Conservation (phyloP, 1,140 invertebrate species). For the Orchestia grillus region DNA sequence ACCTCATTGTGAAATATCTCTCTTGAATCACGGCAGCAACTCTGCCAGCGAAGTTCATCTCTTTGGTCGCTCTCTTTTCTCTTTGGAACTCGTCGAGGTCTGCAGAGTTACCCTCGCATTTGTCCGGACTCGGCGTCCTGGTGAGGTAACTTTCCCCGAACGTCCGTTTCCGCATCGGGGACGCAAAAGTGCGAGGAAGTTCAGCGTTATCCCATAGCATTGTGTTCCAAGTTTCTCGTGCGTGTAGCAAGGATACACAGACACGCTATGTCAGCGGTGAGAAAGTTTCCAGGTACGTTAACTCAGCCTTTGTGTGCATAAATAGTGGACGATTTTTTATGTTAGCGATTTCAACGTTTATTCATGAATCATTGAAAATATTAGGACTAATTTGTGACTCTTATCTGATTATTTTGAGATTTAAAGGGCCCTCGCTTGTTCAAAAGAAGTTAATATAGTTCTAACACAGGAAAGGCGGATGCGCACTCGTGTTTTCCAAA, state of each 20-base stretch:
- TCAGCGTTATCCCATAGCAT: not conserved
- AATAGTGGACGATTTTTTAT: too few relatives aligned
- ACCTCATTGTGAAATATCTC: not conserved
- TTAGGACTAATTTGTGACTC: not conserved
- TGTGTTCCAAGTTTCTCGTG: not conserved
- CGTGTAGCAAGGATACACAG: not conserved
- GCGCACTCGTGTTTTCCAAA: too few relatives aligned
- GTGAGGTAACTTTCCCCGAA: not conserved
- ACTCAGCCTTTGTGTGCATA: not conserved
- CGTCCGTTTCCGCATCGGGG: not conserved
- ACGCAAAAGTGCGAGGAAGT: not conserved
- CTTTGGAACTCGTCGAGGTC: not conserved
- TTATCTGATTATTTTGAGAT: too few relatives aligned
- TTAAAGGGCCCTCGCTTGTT: too few relatives aligned
- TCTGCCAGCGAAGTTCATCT: not conserved
- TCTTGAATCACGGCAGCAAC: not conserved
- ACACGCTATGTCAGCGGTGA: not conserved
- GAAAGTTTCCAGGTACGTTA: not conserved
- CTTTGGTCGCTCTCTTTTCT: not conserved
- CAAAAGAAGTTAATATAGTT: too few relatives aligned
- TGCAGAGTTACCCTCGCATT: not conserved
- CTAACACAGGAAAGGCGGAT: too few relatives aligned
- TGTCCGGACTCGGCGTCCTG: not conserved
- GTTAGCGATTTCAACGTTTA: too few relatives aligned
- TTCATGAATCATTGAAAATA: not conserved